Conservation (phyloP, 2,113 vertebrate genomes). For the Heterotis niloticus region DNA sequence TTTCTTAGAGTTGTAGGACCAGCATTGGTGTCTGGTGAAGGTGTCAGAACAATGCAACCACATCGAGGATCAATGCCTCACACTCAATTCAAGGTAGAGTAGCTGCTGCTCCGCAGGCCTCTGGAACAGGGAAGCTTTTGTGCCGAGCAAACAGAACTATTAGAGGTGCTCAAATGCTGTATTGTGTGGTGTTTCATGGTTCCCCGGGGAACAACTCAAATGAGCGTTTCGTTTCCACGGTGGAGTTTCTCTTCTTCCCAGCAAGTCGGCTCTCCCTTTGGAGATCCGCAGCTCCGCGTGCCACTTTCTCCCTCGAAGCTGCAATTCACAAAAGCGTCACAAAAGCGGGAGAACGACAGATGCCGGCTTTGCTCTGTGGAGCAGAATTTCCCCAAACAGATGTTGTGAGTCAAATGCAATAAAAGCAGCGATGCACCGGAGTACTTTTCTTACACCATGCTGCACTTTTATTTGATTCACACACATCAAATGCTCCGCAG, state of each 20-base stretch:
- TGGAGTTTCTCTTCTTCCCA: not conserved
- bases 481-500: too few species aligned
- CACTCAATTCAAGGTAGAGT: too few species aligned
- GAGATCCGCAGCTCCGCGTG: not conserved
- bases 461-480: conserved; percentile 27
- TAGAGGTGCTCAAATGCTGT: conserved; percentile 36
- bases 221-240: not conserved
- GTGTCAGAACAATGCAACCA: too few species aligned
- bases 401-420: conserved; percentile 47
- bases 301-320: conserved; percentile 42
- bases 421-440: conserved; percentile 25
- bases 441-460: conserved; percentile 20
- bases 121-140: not conserved
- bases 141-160: conserved; percentile 13
- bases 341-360: conserved; percentile 27
- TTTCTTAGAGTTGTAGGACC: too few species aligned
- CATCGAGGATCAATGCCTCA: too few species aligned
- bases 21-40: too few species aligned
- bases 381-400: conserved; percentile 47
- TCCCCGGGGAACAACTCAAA: not conserved
- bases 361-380: conserved; percentile 47
- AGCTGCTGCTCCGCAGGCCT: too few species aligned
- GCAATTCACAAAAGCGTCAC: conserved; percentile 33
- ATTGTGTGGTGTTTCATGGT: not conserved
- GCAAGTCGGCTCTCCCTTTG: not conserved